Base-by-base conservation (phyloP, 2,113 vertebrate genomes). In the Archilochus colubris region DNA sequence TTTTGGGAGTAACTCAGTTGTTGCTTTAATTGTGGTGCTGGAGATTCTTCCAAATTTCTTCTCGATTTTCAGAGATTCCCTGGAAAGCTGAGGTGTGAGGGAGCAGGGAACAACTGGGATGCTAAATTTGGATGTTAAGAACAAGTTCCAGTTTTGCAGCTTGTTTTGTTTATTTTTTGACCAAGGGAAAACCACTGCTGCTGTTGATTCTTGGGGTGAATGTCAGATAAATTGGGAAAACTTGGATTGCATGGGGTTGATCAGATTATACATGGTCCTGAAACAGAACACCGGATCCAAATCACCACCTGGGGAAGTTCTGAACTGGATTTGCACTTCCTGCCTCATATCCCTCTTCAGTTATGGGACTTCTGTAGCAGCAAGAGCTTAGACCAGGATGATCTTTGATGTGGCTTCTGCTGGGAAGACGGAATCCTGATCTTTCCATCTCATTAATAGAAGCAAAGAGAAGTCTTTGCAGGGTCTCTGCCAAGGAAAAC, bases 271-370 rank as follows among this genome's bases (percentile, higher is more conserved):
- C 87, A 0, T 58, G 92, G 80, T 95, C 93, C 95, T 93, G 88
- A 94, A 82, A 91, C 93, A 90, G 88, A 93, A 55, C 93, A 88
- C 92, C 3, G 30, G 95, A 94, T 95, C 88, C 92, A 95, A 62
- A 69, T 78, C 80, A 54, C 82, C 93, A 73, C 76, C 73, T 72
- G 86, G 94, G 96, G 61, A 96, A 84, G 91, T 68, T 83, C 94
- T 94, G 88, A 95, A 69, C 90, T 91, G 94, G 96, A 95, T 94
- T 97, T 94, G 79, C 88, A 78, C 88, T 96, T 95, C 91, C 90
- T 95, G 96, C n/a, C 94, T 94, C 88, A 75, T 92, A 72, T 88
- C 90, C 92, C 90, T 96, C 95, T 94, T 88, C 93, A 92, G 23
- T 96, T 96, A 54, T 78, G 91, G 78, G 72, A 93, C 95, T 86